phyloP scores from a whole-genome alignment of 2,888 invertebrate species.

The Leptopilina drosophilae region DNA sequence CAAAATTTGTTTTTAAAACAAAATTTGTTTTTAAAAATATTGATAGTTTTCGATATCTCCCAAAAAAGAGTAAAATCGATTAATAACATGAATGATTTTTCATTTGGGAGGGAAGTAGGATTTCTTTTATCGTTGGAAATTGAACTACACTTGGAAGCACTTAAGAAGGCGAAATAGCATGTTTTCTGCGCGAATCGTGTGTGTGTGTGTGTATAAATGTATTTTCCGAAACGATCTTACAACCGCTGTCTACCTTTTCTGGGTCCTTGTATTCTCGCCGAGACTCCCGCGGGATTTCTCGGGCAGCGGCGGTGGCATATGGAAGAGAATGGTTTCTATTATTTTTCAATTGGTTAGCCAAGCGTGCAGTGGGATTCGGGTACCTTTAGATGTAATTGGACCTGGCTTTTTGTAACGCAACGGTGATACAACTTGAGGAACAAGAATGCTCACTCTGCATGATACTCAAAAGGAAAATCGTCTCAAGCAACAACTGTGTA shows the following conservation, averaged over 20 bases:
- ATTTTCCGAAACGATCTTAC: constrained; percentile 13
- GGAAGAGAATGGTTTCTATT: constrained; percentile 67
- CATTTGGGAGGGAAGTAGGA: background rate
- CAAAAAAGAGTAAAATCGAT: background rate
- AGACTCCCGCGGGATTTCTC: constrained; percentile 35
- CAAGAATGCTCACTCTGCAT: constrained; percentile 34
- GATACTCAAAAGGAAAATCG: constrained; percentile 28
- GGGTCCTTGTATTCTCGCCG: constrained; percentile 25
- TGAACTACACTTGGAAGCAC: constrained; percentile 19
- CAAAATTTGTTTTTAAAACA: too few relatives aligned
- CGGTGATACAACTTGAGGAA: constrained; percentile 35
- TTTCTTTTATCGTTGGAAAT: constrained; percentile 23
- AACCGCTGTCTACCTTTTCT: constrained; percentile 32
- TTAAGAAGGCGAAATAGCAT: constrained; percentile 29
- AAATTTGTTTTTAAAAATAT: too few relatives aligned
- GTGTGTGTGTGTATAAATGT: background rate
- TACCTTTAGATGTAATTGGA: constrained; percentile 72
- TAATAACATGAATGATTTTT: constrained; percentile 16
- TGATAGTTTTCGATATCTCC: too few relatives aligned
- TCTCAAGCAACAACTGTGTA: background rate
- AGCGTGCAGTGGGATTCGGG: constrained; percentile 69
- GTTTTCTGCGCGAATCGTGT: constrained; percentile 19
- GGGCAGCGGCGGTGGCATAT: constrained; percentile 31
- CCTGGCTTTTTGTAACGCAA: constrained; percentile 65
- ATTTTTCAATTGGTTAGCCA: constrained; percentile 75